Conservation (phyloP, 2,797 vertebrate species). For the Danio jaintianensis region DNA sequence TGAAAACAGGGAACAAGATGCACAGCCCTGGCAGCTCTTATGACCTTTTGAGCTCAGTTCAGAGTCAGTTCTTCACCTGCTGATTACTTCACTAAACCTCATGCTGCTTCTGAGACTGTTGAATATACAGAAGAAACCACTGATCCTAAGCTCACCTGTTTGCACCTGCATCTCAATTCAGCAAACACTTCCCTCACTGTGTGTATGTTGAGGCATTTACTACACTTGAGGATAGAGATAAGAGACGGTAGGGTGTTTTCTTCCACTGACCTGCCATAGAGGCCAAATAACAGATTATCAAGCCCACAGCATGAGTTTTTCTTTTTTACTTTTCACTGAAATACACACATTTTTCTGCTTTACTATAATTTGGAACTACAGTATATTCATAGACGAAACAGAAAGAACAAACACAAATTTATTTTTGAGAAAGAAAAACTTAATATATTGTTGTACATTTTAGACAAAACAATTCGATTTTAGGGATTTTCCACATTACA, state of each 20-base stretch:
- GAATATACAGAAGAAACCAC: not conserved
- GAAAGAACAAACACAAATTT: too few relatives aligned
- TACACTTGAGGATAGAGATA: not conserved
- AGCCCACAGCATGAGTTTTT: not conserved
- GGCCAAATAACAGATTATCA: not conserved
- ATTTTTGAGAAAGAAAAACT: too few relatives aligned
- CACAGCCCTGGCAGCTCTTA: not conserved
- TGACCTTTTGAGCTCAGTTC: conserved; percentile 22
- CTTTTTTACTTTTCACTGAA: too few relatives aligned
- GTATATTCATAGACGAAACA: too few relatives aligned
- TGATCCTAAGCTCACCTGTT: not conserved
- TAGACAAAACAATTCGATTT: too few relatives aligned
- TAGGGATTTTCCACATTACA: too few relatives aligned
- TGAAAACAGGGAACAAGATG: conserved; percentile 14
- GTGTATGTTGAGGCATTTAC: not conserved
- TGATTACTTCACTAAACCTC: not conserved
- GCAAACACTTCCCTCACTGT: not conserved
- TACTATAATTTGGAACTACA: too few relatives aligned
- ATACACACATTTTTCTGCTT: too few relatives aligned
- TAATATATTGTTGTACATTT: too few relatives aligned
- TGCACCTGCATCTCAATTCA: not conserved
- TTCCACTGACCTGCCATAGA: not conserved
- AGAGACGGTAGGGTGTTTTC: not conserved
- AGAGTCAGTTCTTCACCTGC: conserved; percentile 15
- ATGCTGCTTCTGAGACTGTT: not conserved